phyloP scores from a whole-genome alignment of 1,140 invertebrate genomes.

The Temnothorax longispinosus region DNA sequence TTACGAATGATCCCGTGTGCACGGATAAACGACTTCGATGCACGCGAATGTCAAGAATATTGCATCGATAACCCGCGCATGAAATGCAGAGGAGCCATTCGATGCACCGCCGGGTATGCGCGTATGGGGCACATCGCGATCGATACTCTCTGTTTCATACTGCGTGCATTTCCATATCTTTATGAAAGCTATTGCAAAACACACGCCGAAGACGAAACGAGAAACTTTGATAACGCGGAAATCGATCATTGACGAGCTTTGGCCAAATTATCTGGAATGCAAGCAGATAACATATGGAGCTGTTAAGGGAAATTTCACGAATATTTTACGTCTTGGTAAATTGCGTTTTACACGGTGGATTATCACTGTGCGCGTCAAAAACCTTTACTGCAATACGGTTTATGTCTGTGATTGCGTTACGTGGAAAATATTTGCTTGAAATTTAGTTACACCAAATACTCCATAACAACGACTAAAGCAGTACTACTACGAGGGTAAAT shows the following conservation, averaged over 20 bases:
- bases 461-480: conserved; percentile 37
- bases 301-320: not conserved
- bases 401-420: conserved; percentile 21
- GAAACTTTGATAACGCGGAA: conserved; percentile 30
- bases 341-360: not conserved
- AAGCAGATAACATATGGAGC: not conserved
- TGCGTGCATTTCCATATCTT: conserved; percentile 37
- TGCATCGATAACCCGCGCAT: conserved; percentile 59
- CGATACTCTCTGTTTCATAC: conserved; percentile 44
- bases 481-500: not conserved
- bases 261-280: conserved; percentile 12
- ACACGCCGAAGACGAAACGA: not conserved
- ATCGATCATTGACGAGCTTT: conserved; percentile 6
- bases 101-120: conserved; percentile 37
- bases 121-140: conserved; percentile 27
- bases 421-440: conserved; percentile 43
- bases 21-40: conserved; percentile 39
- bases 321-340: not conserved
- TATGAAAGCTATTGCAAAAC: conserved; percentile 15
- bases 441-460: conserved; percentile 43
- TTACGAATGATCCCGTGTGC: conserved; percentile 47
- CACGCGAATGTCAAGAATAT: conserved; percentile 59
- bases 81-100: conserved; percentile 45
- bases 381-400: not conserved
- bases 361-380: not conserved